A percentile compares a stretch with the other conserved stretches of the same genome.
Evolutionary conservation across 2,888 invertebrate genomes (phyloP).

Genomic region (Steinernema scapterisci): DNA sequence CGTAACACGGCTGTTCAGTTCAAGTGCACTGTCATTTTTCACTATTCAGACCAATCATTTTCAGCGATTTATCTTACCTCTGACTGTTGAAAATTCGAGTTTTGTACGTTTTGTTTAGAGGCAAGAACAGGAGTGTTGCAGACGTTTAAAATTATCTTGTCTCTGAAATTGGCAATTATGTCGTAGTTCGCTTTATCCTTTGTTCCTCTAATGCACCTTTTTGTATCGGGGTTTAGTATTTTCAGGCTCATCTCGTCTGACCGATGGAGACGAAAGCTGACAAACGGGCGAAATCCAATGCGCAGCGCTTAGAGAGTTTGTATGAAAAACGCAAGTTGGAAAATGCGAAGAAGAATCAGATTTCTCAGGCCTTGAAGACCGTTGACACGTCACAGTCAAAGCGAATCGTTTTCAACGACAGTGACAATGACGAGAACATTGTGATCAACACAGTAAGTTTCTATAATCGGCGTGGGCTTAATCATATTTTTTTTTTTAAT

Average conservation of each 20-base stretch:
- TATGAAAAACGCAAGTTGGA: slow-evolving; percentile 38
- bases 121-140: neutral
- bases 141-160: neutral
- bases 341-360: slow-evolving; percentile 33
- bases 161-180: neutral
- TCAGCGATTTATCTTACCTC: too few relatives aligned
- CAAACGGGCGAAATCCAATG: slow-evolving; percentile 5
- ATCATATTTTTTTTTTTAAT: neutral
- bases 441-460: slow-evolving; percentile 14
- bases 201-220: neutral
- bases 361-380: slow-evolving; percentile 41
- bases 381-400: slow-evolving; percentile 39
- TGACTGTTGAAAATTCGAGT: too few relatives aligned
- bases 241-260: neutral
- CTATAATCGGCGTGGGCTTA: too few relatives aligned
- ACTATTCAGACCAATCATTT: too few relatives aligned
- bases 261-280: slow-evolving; percentile 1
- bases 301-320: slow-evolving; percentile 34
- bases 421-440: slow-evolving; percentile 41
- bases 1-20: too few relatives aligned
- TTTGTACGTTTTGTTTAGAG: too few relatives aligned
- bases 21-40: too few relatives aligned
- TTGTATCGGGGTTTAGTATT: neutral
- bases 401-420: slow-evolving; percentile 48
- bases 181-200: too few relatives aligned